These are phyloP conservation scores for Rotaria sp. DNA, from an alignment of 2,888 invertebrate genomes.

Conservation along the genomic window DNA sequence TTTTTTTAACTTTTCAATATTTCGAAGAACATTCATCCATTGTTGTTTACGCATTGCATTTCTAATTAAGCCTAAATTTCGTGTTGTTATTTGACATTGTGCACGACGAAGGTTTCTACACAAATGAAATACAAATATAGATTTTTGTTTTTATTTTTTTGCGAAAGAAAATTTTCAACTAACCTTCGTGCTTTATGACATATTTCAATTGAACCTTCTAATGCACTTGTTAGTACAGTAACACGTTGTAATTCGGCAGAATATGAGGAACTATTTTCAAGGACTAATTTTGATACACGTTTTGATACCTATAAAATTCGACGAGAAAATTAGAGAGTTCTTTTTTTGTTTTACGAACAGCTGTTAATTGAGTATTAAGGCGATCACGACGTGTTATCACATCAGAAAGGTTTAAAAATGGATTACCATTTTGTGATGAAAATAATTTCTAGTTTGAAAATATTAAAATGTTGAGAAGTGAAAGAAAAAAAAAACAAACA, in stretches of 20 bases:
- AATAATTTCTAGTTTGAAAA: background rate
- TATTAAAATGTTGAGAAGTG: background rate
- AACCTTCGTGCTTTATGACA: background rate
- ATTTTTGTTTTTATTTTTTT: too few relatives aligned
- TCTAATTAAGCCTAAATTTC: conserved; percentile 7
- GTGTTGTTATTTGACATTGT: conserved; percentile 4
- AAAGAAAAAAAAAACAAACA: background rate
- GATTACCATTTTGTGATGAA: background rate
- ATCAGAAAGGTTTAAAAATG: background rate
- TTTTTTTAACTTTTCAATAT: conserved; percentile 29
- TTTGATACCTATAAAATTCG: background rate
- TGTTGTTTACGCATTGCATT: conserved; percentile 20
- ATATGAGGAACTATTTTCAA: conserved; percentile 16
- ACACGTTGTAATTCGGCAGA: conserved; percentile 7
- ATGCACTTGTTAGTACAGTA: background rate
- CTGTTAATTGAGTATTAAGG: background rate
- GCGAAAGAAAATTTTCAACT: background rate
- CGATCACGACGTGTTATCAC: background rate
- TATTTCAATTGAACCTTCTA: background rate
- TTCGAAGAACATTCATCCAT: background rate
- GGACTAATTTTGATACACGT: background rate
- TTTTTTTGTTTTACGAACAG: background rate
- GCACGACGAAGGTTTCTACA: background rate
- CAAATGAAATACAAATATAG: background rate
- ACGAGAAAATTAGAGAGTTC: background rate